phyloP scores from a whole-genome alignment of 1,140 invertebrate species.

The Araneus ventricosus region DNA sequence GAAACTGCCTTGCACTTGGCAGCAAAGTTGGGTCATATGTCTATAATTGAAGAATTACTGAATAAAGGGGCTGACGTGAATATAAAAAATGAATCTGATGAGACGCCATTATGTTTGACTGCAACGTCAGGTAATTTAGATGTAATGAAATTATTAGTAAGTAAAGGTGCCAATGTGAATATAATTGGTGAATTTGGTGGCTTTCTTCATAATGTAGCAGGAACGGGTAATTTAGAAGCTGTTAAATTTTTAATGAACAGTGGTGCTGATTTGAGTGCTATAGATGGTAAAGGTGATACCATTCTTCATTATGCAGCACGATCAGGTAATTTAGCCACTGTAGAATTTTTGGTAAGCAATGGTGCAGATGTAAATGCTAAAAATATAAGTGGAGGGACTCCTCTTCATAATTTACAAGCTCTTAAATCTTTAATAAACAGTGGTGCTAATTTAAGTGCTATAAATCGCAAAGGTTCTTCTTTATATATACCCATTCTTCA shows the following conservation, averaged over 20 bases:
- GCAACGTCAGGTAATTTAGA: neutral
- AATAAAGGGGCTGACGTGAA: neutral
- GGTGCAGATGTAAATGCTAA: too few relatives aligned
- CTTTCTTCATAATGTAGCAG: too few relatives aligned
- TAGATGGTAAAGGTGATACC: neutral
- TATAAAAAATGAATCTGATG: neutral
- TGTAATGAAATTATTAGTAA: neutral
- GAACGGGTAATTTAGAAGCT: too few relatives aligned
- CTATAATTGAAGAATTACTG: neutral
- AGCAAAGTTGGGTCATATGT: neutral
- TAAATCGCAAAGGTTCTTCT: neutral
- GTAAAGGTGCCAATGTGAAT: neutral
- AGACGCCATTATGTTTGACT: neutral
- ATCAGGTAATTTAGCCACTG: too few relatives aligned
- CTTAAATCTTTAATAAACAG: too few relatives aligned
- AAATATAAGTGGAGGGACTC: too few relatives aligned
- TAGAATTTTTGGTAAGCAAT: neutral
- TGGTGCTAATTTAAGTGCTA: neutral
- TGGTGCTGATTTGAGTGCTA: too few relatives aligned
- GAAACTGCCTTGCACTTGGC: constrained; percentile 4
- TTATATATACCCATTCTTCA: neutral
- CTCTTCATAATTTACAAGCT: too few relatives aligned
- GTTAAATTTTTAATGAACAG: too few relatives aligned
- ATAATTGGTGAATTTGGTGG: too few relatives aligned
- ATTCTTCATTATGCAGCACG: neutral